Base-by-base conservation (phyloP, 2,888 invertebrate species). In the Orchesellides sinensis region DNA sequence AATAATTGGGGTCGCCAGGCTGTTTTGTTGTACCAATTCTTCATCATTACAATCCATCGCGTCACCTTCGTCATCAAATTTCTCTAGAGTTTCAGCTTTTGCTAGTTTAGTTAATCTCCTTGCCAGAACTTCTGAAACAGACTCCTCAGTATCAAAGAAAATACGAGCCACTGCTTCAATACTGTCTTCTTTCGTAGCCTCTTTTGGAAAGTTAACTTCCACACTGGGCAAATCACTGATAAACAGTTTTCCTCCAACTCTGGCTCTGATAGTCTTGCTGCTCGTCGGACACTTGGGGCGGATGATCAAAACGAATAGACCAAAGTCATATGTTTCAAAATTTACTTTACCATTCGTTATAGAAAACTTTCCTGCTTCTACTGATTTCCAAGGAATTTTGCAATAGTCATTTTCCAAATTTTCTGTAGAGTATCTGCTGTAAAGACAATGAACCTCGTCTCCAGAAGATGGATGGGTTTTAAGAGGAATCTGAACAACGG, bases 1-100 rank as follows among this genome's bases (percentile, higher is more conserved):
- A 19, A 89, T 86, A 6, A 89, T 83, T 19, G 89, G 89, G 6
- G 89, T 88, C 10, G 89, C 89, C 17, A 89, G 59, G 21, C 29
- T 35, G 19, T 32, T 32, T 25, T 27, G 21, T 25, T n/a, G n/a
- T n/a, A n/a, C n/a, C n/a, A n/a, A n/a, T n/a, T n/a, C n/a, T n/a
- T n/a, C n/a, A n/a, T n/a, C n/a, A n/a, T n/a, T n/a, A n/a, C n/a
- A n/a, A n/a, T n/a, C n/a, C n/a, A n/a, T n/a, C n/a, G 3, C 25
- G 27, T 29, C 10, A 17, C 6, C 17, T 23, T 29, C 27, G 52
- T 19, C 5, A 10, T 27, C 54, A 23, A 14, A 23, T 47, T 17
- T 25, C 10, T 21, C 54, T 69, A 25, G 14, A 10, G 5, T 10
- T 27, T n/a, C n/a, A n/a, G n/a, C n/a, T n/a, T n/a, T n/a, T n/a